Evolutionary conservation across 2,113 vertebrate genomes (phyloP), one percentile per base, ranked within the genome.

Genomic region (Macquaria australasica): DNA sequence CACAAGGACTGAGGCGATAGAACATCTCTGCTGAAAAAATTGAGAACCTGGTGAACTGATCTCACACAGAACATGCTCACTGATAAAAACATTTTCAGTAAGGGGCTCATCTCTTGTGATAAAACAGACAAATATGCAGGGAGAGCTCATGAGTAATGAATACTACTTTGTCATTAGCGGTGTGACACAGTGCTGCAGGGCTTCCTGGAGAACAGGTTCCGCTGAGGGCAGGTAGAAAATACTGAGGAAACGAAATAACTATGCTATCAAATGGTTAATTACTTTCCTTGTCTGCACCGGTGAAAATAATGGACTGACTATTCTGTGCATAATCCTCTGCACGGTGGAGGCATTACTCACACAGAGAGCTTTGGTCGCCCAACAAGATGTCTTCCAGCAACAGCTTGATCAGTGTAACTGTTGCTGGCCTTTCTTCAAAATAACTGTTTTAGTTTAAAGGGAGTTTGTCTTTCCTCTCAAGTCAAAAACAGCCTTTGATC

Each of bases 231-330:
- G 80, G 84, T 84, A 83, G 79, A 89, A 34, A 89, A 93, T 78
- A 73, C 82, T 64, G 88, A 79, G 77, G 79, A 84, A 90, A 84
- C 20, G 16, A 92, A 89, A 94, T 90, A 92, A 90, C 92, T 90
- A 85, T 82, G 82, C 87, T 81, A 89, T 84, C 83, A 75, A 88
- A 83, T 80, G 86, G 50, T 92, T 92, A 92, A 94, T 94, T 90
- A 89, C 91, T 86, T 88, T 86, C 67, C 79, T 62, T 84, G 82
- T 88, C 86, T 76, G 70, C 68, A 37, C 64, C 39, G 67, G 67
- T 28, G 82, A 72, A 81, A 91, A 91, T 90, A 93, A 92, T 90
- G 81, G 63, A 79, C 48, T 77, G 73, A 88, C 92, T 88, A 89
- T 83, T 82, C 68, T 45, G 58, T 62, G 76, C 68, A 76, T 76